Evolutionary conservation across 2,888 invertebrate genomes (phyloP), one percentile per base, ranked within the genome.

Genomic region (Platypus cylindrus): DNA sequence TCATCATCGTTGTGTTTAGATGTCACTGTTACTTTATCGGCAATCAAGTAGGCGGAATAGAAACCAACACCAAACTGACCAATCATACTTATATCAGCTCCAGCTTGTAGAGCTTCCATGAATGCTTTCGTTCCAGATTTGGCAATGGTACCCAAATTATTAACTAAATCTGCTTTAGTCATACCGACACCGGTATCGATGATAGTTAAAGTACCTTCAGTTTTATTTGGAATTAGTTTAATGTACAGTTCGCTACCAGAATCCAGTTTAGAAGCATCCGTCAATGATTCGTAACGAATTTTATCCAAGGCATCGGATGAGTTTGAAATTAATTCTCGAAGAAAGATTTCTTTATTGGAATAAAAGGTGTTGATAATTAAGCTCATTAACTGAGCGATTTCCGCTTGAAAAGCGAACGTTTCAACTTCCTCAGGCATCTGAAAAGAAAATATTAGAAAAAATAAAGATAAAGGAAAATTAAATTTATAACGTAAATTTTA

Each of bases 321-420:
- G 64, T 98, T 98, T 11, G 97, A 98, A 59, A 98, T 95, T 71
- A 99, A 75, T 68, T 98, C 98, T 64, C 97, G 75, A 39, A 98
- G 78, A 68, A 98, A 99, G 58, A 99, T 95, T 69, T 99, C 98
- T 70, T 99, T 98, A 75, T 98, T 98, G 1, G 94, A 94, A 66
- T 98, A 99, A 71, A 99, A 98, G 36, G 98, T 98, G 77, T 99
- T 98, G 79, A 99, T 99, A 76, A 98, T 98, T 67, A 98, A 70
- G 50, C 91, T 93, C 97, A 98, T 97, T 63, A 98, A 78, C 78
- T 91, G 91, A 60, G 97, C 97, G 65, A 98, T 98, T 70, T 98
- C 97, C 58, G 97, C 97, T 73, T 98, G 97, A 73, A 98, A 98
- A 65, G 95, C 97, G 68, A 98, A 98, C 63, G 95, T 97, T 67